Evolutionary conservation across 2,888 invertebrate species (phyloP).

Genomic region (Shargacucullia verbasci): DNA sequence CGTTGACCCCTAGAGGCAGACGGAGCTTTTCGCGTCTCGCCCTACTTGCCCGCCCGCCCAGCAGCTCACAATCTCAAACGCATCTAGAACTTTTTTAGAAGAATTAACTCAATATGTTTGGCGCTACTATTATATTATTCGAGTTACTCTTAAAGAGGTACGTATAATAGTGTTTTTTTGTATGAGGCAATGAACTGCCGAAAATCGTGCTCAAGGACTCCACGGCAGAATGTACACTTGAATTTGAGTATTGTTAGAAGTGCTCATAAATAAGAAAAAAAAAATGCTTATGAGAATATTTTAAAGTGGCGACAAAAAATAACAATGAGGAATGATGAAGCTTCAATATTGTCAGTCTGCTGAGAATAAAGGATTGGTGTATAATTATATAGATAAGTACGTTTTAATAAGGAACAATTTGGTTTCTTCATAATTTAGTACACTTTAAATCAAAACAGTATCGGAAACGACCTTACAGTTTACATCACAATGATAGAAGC

Average conservation of each 20-base stretch:
- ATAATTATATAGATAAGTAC: slow-evolving; percentile 1
- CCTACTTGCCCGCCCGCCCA: slow-evolving; percentile 83
- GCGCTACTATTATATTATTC: too few relatives aligned
- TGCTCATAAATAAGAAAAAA: slow-evolving; percentile 33
- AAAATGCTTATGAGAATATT: slow-evolving; percentile 48
- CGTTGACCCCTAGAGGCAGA: slow-evolving; percentile 83
- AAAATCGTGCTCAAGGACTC: slow-evolving; percentile 68
- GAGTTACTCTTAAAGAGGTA: too few relatives aligned
- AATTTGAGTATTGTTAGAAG: slow-evolving; percentile 40
- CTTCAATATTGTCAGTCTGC: slow-evolving; percentile 10
- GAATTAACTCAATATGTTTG: background rate
- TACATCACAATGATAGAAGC: slow-evolving; percentile 24
- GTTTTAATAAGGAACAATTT: slow-evolving; percentile 7
- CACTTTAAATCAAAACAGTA: slow-evolving; percentile 20
- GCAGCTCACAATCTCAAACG: slow-evolving; percentile 63
- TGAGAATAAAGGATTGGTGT: slow-evolving; percentile 7
- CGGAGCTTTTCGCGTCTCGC: slow-evolving; percentile 85
- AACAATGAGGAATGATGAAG: slow-evolving; percentile 40
- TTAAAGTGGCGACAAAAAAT: slow-evolving; percentile 40
- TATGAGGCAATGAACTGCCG: slow-evolving; percentile 31
- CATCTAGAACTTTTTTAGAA: slow-evolving; percentile 43
- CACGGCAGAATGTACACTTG: slow-evolving; percentile 44
- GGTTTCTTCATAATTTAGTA: slow-evolving; percentile 14
- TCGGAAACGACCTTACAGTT: slow-evolving; percentile 15
- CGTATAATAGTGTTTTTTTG: slow-evolving; percentile 3